Evolutionary conservation across 2,888 invertebrate genomes (phyloP).

Genomic region (Tineola bisselliella): DNA sequence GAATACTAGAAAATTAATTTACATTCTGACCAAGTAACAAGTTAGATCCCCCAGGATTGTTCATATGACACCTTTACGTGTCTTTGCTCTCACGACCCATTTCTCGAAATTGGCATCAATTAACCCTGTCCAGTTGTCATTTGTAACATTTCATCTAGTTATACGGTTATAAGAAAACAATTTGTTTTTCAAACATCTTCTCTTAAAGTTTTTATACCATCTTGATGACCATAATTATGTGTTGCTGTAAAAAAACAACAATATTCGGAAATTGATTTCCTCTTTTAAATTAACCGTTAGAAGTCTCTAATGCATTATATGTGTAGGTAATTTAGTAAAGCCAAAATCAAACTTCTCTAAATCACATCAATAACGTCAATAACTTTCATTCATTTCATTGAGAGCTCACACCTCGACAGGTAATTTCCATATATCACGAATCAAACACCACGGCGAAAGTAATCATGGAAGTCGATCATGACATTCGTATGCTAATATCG

Average conservation of each 20-base stretch:
- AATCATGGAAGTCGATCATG: neutral
- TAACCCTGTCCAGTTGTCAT: neutral
- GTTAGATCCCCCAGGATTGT: neutral
- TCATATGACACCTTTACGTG: neutral
- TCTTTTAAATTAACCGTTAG: neutral
- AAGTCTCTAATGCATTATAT: neutral
- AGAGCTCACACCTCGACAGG: neutral
- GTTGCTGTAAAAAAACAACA: neutral
- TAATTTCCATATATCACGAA: neutral
- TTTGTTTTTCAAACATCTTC: neutral
- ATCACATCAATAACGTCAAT: neutral
- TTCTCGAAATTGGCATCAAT: neutral
- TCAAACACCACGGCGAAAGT: neutral
- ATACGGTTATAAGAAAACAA: neutral
- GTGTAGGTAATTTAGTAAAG: no score
- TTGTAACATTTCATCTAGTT: neutral
- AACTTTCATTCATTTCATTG: neutral
- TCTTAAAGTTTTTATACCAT: no score
- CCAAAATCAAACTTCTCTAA: no score
- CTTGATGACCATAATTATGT: neutral
- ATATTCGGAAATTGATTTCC: neutral
- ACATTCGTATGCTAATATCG: neutral
- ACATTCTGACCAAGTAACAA: neutral
- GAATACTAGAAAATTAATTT: neutral
- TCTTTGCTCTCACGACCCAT: slow-evolving; percentile 9